A percentile compares a stretch with the other conserved stretches of the same genome.
These are phyloP conservation scores for Columba livia DNA, from an alignment of 2,113 vertebrate genomes.

Conservation along the genomic window DNA sequence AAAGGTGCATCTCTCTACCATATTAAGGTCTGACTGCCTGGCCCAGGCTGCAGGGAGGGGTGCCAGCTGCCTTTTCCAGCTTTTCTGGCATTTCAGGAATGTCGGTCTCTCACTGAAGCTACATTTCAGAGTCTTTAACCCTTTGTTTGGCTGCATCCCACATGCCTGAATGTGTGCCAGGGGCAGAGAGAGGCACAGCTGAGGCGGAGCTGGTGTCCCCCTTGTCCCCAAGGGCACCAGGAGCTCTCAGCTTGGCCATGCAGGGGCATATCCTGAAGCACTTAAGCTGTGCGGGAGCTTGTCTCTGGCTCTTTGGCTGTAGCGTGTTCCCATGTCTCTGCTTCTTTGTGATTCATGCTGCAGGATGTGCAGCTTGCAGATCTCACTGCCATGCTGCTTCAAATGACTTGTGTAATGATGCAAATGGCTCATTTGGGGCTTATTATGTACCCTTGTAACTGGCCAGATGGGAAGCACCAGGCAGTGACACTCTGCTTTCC, in stretches of 20 bases:
- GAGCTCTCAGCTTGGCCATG: not conserved
- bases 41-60: not conserved
- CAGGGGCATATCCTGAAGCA: not conserved
- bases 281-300: not conserved
- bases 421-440: not conserved
- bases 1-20: not conserved
- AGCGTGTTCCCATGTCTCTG: rapidly evolving
- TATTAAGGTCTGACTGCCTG: not conserved
- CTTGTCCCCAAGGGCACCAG: rapidly evolving
- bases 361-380: not conserved
- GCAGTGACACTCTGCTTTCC: not conserved
- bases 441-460: rapidly evolving
- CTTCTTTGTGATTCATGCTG: not conserved
- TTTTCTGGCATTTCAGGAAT: slow-evolving; percentile 54
- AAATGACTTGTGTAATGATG: not conserved
- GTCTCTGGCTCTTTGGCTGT: not conserved
- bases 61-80: slow-evolving; percentile 43
- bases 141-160: not conserved
- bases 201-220: not conserved
- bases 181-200: not conserved
- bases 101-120: not conserved
- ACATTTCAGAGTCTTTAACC: slow-evolving; percentile 31
- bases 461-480: not conserved
- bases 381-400: not conserved
- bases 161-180: not conserved